phyloP scores from a whole-genome alignment of 2,113 vertebrate genomes.

The Ceyx margarethae region DNA sequence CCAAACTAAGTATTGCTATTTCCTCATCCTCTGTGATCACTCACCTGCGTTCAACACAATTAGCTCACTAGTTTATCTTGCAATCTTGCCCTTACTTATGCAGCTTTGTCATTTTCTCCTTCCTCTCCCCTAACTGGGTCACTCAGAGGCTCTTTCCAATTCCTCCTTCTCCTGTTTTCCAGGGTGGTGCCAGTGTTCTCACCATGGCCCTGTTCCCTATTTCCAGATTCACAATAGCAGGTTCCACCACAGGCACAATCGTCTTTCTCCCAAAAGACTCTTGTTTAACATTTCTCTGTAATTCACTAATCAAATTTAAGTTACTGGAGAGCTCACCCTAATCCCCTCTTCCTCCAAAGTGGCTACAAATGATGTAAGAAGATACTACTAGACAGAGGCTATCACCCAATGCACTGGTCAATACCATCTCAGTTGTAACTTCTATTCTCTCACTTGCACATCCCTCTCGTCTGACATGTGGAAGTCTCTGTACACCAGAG shows the following conservation, averaged over 20 bases:
- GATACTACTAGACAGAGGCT: neutral
- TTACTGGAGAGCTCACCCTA: neutral
- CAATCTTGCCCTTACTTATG: neutral
- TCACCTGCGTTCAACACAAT: neutral
- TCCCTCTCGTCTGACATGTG: neutral
- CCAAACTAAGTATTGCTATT: neutral
- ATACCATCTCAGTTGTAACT: neutral
- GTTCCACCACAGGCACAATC: neutral
- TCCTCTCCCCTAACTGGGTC: neutral
- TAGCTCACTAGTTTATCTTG: neutral
- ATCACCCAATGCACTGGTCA: neutral
- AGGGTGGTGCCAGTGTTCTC: neutral
- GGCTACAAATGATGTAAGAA: neutral
- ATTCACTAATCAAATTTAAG: neutral
- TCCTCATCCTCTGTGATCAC: neutral
- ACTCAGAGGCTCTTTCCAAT: neutral
- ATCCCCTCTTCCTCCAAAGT: neutral
- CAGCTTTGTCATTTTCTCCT: neutral
- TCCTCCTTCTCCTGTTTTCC: neutral
- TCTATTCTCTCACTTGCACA: neutral
- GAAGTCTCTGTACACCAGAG: slow-evolving; percentile 33
- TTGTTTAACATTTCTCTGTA: neutral
- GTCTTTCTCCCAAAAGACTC: neutral
- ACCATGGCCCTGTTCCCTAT: neutral
- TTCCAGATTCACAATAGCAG: neutral